Evolutionary conservation across 1,140 invertebrate genomes (phyloP).

Genomic region (Aphidius ervi): DNA sequence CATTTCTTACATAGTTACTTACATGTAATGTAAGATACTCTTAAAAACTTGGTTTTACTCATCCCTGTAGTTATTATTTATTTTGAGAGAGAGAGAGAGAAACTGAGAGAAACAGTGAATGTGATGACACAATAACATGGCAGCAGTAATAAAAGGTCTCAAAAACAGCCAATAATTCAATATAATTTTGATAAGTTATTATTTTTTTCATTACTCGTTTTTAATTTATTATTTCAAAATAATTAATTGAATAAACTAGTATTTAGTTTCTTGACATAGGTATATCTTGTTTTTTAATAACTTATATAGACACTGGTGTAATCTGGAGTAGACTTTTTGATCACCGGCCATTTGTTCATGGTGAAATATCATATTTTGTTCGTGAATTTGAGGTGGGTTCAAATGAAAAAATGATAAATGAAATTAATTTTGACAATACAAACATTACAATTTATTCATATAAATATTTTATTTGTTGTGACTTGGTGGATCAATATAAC

Average conservation of each 20-base stretch:
- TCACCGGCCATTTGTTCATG: conserved; percentile 75
- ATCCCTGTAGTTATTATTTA: too few relatives aligned
- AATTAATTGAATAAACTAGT: conserved; percentile 10
- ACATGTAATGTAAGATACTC: too few relatives aligned
- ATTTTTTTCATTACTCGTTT: not conserved
- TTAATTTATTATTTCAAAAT: not conserved
- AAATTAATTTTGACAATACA: not conserved
- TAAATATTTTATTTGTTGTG: too few relatives aligned
- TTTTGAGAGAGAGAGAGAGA: too few relatives aligned
- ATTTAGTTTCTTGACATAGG: conserved; percentile 2
- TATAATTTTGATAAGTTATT: conserved; percentile 5
- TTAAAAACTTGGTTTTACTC: too few relatives aligned
- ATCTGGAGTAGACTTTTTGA: conserved; percentile 80
- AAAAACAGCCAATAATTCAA: conserved; percentile 3
- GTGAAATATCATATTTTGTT: conserved; percentile 77
- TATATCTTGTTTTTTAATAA: conserved; percentile 13
- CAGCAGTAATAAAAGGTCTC: conserved; percentile 49
- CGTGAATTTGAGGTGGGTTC: conserved; percentile 74
- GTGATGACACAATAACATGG: conserved; percentile 35
- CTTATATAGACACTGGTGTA: conserved; percentile 67
- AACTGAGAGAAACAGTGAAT: too few relatives aligned
- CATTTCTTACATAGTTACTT: too few relatives aligned
- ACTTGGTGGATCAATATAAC: too few relatives aligned
- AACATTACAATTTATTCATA: not conserved
- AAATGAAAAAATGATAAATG: not conserved